A percentile compares a stretch with the other conserved stretches of the same genome.
Evolutionary conservation across 2,797 vertebrate genomes (phyloP).

Genomic region (Sciurus carolinensis): DNA sequence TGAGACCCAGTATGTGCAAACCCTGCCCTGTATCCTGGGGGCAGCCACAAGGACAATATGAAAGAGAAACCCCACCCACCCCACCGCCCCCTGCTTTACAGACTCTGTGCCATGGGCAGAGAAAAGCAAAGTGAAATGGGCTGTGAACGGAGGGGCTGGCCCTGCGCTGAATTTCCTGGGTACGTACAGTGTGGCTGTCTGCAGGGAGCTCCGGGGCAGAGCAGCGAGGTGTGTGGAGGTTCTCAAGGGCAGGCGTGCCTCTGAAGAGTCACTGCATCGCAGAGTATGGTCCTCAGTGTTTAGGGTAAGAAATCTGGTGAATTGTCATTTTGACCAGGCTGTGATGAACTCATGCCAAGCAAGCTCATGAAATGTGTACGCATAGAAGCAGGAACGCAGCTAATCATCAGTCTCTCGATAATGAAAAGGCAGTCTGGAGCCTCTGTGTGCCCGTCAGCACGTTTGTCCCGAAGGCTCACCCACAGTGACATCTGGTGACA

Average conservation of each 20-base stretch:
- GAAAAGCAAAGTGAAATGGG: too few species aligned
- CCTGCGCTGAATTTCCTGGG: background rate
- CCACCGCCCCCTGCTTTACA: too few species aligned
- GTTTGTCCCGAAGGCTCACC: background rate
- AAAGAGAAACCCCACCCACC: background rate
- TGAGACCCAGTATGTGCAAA: background rate
- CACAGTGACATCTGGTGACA: background rate
- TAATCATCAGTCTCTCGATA: background rate
- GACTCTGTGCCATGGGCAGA: background rate
- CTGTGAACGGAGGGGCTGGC: rapidly evolving
- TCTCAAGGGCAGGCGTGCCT: background rate
- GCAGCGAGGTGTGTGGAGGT: rapidly evolving
- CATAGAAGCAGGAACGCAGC: background rate
- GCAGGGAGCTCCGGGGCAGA: background rate
- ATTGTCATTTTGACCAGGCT: background rate
- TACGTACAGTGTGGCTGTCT: rapidly evolving
- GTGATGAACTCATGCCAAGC: background rate
- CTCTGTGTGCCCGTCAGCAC: background rate
- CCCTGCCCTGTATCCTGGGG: background rate
- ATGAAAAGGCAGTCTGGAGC: background rate
- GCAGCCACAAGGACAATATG: background rate
- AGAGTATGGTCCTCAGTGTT: too few species aligned
- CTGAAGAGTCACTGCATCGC: background rate
- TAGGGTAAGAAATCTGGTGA: background rate
- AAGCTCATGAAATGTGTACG: background rate